Conservation (phyloP, 2,113 vertebrate genomes). For the Actenoides lindsayi region DNA sequence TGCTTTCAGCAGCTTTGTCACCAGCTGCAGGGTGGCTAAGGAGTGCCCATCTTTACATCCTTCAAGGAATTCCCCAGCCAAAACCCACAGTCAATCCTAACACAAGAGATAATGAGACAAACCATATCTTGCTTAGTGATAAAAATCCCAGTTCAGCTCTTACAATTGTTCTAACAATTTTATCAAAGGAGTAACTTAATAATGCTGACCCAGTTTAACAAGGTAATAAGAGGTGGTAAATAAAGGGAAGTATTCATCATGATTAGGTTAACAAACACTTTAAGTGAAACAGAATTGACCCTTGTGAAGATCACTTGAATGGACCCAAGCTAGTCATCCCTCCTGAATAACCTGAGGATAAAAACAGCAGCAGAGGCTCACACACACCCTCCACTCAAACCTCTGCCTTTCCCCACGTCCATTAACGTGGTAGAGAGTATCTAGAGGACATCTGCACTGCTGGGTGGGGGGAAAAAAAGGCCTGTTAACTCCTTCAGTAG, state of each 20-base stretch:
- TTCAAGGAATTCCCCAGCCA: background rate
- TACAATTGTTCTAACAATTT: background rate
- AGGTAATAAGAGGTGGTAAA: background rate
- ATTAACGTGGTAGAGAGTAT: accelerated
- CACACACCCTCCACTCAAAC: background rate
- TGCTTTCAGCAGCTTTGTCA: background rate
- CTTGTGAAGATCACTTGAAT: background rate
- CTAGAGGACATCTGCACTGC: background rate
- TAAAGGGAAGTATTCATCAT: background rate
- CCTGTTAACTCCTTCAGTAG: background rate
- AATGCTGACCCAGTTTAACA: background rate
- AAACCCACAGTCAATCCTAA: background rate
- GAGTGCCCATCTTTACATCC: background rate
- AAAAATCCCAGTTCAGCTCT: background rate
- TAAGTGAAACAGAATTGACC: background rate
- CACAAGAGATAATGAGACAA: background rate
- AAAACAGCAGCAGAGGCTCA: background rate
- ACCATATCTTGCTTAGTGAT: background rate
- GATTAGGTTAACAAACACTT: background rate
- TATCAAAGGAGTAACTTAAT: background rate
- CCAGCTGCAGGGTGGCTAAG: background rate
- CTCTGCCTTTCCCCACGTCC: background rate
- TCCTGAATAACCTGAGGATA: background rate
- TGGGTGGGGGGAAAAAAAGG: background rate
- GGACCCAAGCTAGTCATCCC: background rate